Conservation (phyloP, 1,140 invertebrate genomes). For the Scaptomyza pallida region DNA sequence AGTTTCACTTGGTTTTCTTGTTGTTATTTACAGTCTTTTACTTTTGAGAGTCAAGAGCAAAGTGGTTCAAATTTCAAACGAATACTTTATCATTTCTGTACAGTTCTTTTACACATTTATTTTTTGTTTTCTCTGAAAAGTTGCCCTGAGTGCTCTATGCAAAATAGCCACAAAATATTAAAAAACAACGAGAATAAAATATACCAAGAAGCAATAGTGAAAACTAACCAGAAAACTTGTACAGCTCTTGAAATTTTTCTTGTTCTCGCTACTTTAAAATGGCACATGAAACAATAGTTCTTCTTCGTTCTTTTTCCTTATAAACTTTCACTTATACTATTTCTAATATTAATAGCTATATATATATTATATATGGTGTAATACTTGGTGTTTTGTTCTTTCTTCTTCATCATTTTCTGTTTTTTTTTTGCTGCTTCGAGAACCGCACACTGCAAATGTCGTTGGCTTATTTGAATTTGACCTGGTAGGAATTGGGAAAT, state of each 20-base stretch:
- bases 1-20: slow-evolving; percentile 29
- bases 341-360: slow-evolving; percentile 38
- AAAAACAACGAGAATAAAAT: slow-evolving; percentile 12
- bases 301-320: slow-evolving; percentile 26
- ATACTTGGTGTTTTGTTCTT: slow-evolving; percentile 73
- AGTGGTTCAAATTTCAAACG: slow-evolving; percentile 62
- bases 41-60: slow-evolving; percentile 81
- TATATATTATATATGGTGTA: slow-evolving; percentile 53
- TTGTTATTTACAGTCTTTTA: slow-evolving; percentile 79
- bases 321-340: slow-evolving; percentile 42
- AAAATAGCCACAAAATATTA: slow-evolving; percentile 33
- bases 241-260: slow-evolving; percentile 18
- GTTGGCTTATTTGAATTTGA: slow-evolving; percentile 40
- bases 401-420: not conserved
- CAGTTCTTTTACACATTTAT: slow-evolving; percentile 41
- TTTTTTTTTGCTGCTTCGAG: slow-evolving; percentile 43
- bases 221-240: slow-evolving; percentile 7
- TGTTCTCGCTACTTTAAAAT: slow-evolving; percentile 73
- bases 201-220: slow-evolving; percentile 41
- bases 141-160: slow-evolving; percentile 81
- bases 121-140: slow-evolving; percentile 56
- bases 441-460: slow-evolving; percentile 64
- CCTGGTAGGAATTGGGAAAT: slow-evolving; percentile 12
- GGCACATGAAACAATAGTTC: slow-evolving; percentile 82
- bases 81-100: slow-evolving; percentile 36